These are phyloP conservation scores for Cynocephalus volans DNA, from an alignment of 2,113 vertebrate species.

Conservation along the genomic window DNA sequence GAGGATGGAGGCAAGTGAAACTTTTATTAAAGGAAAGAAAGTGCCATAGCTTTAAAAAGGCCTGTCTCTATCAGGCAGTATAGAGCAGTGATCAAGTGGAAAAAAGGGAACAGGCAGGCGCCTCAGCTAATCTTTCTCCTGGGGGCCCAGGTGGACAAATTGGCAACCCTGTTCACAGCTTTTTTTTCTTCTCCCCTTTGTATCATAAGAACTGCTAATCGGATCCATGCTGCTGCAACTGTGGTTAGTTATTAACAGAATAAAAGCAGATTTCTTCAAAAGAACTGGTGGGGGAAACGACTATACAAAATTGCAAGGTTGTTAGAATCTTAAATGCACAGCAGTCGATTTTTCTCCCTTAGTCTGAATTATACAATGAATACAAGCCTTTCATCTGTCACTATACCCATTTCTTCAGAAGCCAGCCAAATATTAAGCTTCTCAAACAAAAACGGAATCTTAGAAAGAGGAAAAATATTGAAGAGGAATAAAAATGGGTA, in stretches of 20 bases:
- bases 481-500: conserved; percentile 86
- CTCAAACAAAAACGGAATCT: conserved; percentile 84
- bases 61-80: conserved; percentile 69
- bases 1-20: conserved; percentile 68
- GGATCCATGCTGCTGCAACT: conserved; percentile 92
- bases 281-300: conserved; percentile 88
- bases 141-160: conserved; percentile 92
- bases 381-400: conserved; percentile 91
- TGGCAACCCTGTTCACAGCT: conserved; percentile 89
- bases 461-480: conserved; percentile 90
- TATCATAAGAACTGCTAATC: conserved; percentile 91
- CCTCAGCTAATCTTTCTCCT: conserved; percentile 90
- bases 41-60: conserved; percentile 83
- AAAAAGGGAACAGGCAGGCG: conserved; percentile 85
- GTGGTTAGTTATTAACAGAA: conserved; percentile 92
- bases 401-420: conserved; percentile 89
- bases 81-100: conserved; percentile 72
- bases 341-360: conserved; percentile 88
- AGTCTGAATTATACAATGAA: conserved; percentile 90
- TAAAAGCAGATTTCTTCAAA: conserved; percentile 93
- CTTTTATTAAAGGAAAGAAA: conserved; percentile 71
- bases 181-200: conserved; percentile 85
- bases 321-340: conserved; percentile 92
- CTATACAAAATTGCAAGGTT: conserved; percentile 92
- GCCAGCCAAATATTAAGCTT: conserved; percentile 91